These are phyloP conservation scores for Saxidomus purpurata DNA, from an alignment of 1,140 invertebrate species.

Conservation along the genomic window DNA sequence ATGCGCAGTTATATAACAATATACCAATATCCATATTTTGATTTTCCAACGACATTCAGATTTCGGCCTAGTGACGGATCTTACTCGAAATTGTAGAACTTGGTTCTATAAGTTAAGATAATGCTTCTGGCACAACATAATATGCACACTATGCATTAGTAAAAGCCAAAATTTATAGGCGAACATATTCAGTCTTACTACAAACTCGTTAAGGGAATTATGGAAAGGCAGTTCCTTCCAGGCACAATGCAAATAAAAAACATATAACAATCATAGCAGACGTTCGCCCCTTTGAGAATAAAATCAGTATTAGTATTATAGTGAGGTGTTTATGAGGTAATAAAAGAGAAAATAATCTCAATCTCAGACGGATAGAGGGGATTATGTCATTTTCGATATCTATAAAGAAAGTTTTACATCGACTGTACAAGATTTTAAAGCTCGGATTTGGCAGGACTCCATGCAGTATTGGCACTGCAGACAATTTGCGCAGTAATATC, in stretches of 20 bases:
- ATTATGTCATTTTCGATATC: slow-evolving; percentile 43
- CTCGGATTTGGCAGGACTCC: slow-evolving; percentile 19
- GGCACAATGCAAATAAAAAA: not conserved
- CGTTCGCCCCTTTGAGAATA: not conserved
- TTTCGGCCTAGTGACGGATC: no score
- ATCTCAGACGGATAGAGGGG: slow-evolving; percentile 4
- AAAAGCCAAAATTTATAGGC: no score
- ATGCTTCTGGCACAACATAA: no score
- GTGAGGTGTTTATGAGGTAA: slow-evolving; percentile 6
- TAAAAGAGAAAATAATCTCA: slow-evolving; percentile 20
- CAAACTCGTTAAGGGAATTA: no score
- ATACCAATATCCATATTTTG: no score
- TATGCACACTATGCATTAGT: no score
- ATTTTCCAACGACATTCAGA: no score
- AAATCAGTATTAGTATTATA: not conserved
- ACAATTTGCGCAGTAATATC: slow-evolving; percentile 22
- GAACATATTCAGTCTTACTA: no score
- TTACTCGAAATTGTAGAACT: no score
- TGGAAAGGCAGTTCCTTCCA: not conserved
- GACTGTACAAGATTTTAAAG: slow-evolving; percentile 10
- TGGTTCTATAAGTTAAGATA: no score
- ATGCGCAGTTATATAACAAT: no score
- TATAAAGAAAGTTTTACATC: slow-evolving; percentile 19
- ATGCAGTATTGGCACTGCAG: slow-evolving; percentile 3
- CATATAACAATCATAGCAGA: not conserved